Evolutionary conservation across 2,113 vertebrate species (phyloP).

Genomic region (Petrocephalus zakoni): DNA sequence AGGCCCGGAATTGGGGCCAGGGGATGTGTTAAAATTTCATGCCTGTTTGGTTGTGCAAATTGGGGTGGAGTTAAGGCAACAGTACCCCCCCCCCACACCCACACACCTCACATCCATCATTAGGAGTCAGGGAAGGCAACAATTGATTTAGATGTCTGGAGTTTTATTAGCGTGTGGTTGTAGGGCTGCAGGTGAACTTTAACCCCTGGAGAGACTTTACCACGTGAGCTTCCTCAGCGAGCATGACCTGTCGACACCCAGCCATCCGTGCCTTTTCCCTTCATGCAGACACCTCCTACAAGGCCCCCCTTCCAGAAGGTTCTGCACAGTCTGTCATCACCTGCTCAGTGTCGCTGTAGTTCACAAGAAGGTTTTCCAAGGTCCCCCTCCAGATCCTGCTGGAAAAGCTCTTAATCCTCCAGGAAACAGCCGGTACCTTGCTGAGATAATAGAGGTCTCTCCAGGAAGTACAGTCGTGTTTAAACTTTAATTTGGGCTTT

Average conservation of each 20-base stretch:
- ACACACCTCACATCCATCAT: background rate
- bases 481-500: slow-evolving; percentile 47
- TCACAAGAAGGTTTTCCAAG: background rate
- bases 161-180: background rate
- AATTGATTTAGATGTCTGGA: background rate
- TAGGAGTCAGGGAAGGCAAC: background rate
- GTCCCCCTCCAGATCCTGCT: background rate
- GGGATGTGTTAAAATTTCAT: background rate
- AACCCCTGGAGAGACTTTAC: background rate
- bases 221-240: background rate
- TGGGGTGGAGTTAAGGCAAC: background rate
- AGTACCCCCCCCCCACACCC: background rate
- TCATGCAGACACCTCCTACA: background rate
- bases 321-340: background rate
- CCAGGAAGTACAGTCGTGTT: slow-evolving; percentile 39
- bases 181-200: background rate
- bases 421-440: slow-evolving; percentile 9
- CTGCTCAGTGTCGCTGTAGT: background rate
- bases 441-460: slow-evolving; percentile 32
- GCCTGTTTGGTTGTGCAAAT: background rate
- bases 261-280: background rate
- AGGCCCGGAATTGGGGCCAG: background rate
- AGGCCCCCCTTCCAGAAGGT: background rate
- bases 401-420: background rate
- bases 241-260: background rate